A percentile compares a stretch with the other conserved stretches of the same genome.
Evolutionary conservation across 37 sponge, comb jelly and placozoan species (phyloP).

Genomic region (Bolinopsis microptera): DNA sequence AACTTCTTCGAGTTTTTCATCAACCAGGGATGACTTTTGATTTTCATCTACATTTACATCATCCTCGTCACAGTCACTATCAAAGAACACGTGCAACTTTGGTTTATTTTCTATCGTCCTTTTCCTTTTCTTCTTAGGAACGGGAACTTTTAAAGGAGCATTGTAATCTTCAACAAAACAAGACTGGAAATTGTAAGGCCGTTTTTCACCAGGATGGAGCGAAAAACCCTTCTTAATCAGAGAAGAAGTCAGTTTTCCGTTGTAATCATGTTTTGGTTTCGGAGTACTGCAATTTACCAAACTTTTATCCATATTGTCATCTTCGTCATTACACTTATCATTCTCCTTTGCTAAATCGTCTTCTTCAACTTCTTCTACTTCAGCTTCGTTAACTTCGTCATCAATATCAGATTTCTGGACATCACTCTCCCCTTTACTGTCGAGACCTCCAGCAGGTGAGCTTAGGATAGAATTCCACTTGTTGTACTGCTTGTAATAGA

Average conservation of each 20-base stretch:
- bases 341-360: neutral
- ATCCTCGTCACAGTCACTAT: neutral
- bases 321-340: neutral
- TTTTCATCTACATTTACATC: neutral
- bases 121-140: slow-evolving; percentile 58
- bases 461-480: slow-evolving; percentile 2
- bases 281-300: neutral
- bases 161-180: slow-evolving; percentile 60
- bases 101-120: slow-evolving; percentile 3
- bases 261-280: neutral
- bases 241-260: neutral
- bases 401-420: neutral
- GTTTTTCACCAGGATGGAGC: neutral
- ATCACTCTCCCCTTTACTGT: neutral
- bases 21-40: neutral
- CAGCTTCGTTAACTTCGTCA: slow-evolving; percentile 19
- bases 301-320: neutral
- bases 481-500: slow-evolving; percentile 23
- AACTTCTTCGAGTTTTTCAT: slow-evolving; percentile 40
- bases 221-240: neutral
- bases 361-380: slow-evolving; percentile 17
- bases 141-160: slow-evolving; percentile 36
- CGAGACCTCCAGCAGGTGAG: neutral
- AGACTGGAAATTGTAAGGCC: slow-evolving; percentile 46
- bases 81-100: slow-evolving; percentile 55